Base-by-base conservation (phyloP, 2,888 invertebrate species). In the Rotaria magnacalcarata region DNA sequence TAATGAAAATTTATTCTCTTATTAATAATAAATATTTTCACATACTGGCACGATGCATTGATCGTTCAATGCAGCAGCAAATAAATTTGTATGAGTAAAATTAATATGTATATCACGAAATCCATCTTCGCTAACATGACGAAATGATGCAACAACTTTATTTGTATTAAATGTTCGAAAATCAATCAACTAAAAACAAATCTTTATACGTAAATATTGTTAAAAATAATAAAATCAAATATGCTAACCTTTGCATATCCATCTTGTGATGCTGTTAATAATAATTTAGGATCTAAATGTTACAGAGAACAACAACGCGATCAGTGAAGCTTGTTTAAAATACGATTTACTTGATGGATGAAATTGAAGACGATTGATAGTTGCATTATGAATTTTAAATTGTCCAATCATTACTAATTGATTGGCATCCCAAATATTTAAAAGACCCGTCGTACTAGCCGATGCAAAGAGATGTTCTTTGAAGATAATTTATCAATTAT, bases 241-340 rank as follows among this genome's bases (percentile, higher is more conserved):
- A 19, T 14, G 4, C 11, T 21, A 24, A 80, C 80, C 24, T 80
- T 80, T 14, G 80, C 80, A 47, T 80, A 47, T 80, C 80, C 80
- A 80, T 80, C 80, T 80, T 80, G 80, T n/a, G 80, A 80, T 47
- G 47, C 80, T 47, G 80, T 80, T n/a, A 80, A 80, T 80, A 80
- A 47, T n/a, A 80, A 24, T 80, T 80, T 80, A 11, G 47, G 80
- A 80, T 80, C 80, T 80, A n/a, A 21, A 80, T 27, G 11, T 0
- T 7, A 11, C 16, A 27, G 19, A 67, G 14, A 34, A 67, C 34
- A 14, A 14, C 1, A 27, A 3, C 16, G 5, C 14, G 16, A 34
- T 27, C 0, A 7, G 16, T 19, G 5, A 3, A 3, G 6, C 2
- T 34, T 27, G 16, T 43, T 47, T 47, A n/a, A 27, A 67, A 27